Conservation (phyloP, 2,888 invertebrate genomes). For the Hirtodrosophila cameraria region DNA sequence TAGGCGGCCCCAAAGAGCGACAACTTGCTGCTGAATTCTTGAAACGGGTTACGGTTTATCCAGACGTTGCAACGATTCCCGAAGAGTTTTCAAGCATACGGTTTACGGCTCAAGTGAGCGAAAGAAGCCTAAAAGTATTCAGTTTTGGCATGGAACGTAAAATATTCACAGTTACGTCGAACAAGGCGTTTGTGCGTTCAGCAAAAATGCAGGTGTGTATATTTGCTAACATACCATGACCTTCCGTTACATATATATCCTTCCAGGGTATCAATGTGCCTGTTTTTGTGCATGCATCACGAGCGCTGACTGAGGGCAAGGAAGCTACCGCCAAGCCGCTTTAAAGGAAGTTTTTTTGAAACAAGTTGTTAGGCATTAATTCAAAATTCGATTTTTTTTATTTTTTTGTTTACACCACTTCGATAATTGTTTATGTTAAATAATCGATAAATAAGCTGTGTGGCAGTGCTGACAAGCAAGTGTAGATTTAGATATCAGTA, state of each 20-base stretch:
- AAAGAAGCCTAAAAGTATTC: slow-evolving; percentile 93
- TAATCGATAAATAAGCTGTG: slow-evolving; percentile 17
- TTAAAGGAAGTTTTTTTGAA: slow-evolving; percentile 9
- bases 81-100: slow-evolving; percentile 76
- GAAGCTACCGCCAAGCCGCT: slow-evolving; percentile 85
- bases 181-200: slow-evolving; percentile 95
- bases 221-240: not conserved
- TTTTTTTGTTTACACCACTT: too few relatives aligned
- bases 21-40: slow-evolving; percentile 89
- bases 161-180: slow-evolving; percentile 96
- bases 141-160: slow-evolving; percentile 94
- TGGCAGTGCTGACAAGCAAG: slow-evolving; percentile 43
- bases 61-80: slow-evolving; percentile 87
- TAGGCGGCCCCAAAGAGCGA: slow-evolving; percentile 93
- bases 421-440: not conserved
- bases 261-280: slow-evolving; percentile 93
- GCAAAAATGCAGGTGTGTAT: slow-evolving; percentile 92
- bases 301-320: slow-evolving; percentile 97
- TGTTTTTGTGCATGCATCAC: slow-evolving; percentile 94
- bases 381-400: too few relatives aligned
- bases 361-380: slow-evolving; percentile 12
- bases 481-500: too few relatives aligned
- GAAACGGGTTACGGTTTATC: slow-evolving; percentile 88
- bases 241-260: not conserved
- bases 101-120: slow-evolving; percentile 91